Evolutionary conservation across 2,113 vertebrate genomes (phyloP), one percentile per base, ranked within the genome.

Genomic region (Pimephales promelas): DNA sequence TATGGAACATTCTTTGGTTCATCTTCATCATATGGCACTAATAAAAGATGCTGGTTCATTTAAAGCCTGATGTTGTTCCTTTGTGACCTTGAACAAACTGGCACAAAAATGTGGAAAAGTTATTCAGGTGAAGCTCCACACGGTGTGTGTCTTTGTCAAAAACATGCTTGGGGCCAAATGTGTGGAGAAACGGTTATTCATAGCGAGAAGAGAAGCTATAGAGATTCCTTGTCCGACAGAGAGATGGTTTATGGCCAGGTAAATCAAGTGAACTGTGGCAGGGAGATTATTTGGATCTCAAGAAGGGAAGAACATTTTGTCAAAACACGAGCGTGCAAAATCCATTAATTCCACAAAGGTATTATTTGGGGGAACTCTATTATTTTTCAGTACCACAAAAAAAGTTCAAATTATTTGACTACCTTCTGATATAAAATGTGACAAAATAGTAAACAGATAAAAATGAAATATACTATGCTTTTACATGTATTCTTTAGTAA

Each of bases 41-140:
- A 93, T 93, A 93, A 93, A 94, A 84, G 56, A 89, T 89, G 74
- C 87, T 89, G 84, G 24, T 87, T 90, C 84, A 88, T 83, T 80
- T 81, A 64, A 85, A 85, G 66, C 11, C 81, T 83, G 59, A 83
- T 79, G 62, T 49, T 82, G 82, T 52, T 78, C 71, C 72, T 74
- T 73, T 75, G 26, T 83, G 57, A 40, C n/a, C 3, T 71, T 13
- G 16, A 54, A n/a, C 20, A 79, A 59, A 79, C 62, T 16, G 24
- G 64, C 43, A 64, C 9, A 47, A 18, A 77, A 62, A 45, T 45
- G 2, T 77, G 83, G 77, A 81, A 66, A 61, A 31, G 56, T 62
- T 78, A 75, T 16, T 80, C 81, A 64, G 26, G 49, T 78, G 82
- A 78, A 84, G 79, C 62, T 61, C 43, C 59, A 61, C 10, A 59